Evolutionary conservation across 2,797 vertebrate genomes (phyloP), one percentile per base, ranked within the genome.

Genomic region (Scolopax bukidnonensis): DNA sequence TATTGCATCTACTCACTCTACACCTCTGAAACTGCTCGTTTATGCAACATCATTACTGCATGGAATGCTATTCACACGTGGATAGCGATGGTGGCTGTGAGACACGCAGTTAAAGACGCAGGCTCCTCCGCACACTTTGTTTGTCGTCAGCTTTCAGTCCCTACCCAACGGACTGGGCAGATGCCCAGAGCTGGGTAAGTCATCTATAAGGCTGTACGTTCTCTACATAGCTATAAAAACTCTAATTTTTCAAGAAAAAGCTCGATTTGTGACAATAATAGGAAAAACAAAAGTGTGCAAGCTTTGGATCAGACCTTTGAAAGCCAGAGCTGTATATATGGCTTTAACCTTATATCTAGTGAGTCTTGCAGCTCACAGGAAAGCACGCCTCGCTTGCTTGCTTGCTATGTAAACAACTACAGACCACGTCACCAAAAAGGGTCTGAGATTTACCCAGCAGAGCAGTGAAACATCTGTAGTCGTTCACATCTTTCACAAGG

Each of bases 401-500:
- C 76, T 85, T 56, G 79, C 83, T 84, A 1, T 80, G 86, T 86
- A 94, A 96, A 93, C 90, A 93, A 84, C 84, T 2, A 71, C 61
- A 50, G 54, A 27, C 50, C 89, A 54, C 54, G 7, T 92, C 94
- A 89, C 94, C 89, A 71, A 75, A 95, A 90, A 65, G 59, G 88
- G 69, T 84, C 86, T 54, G 86, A 75, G 89, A 78, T 92, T 86
- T 71, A 78, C 83, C 77, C 92, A 86, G 83, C 86, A 92, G 67
- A 88, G 76, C 94, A 65, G 80, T 1, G 57, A 87, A 93, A 92
- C 87, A 76, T 84, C 78, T 94, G 92, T 61, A 92, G 77, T 38
- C 78, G 90, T 93, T 93, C 93, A 93, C 76, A 7, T 91, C 69
- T 87, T 89, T 89, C 94, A 92, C 89, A 87, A 92, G 87, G 90